Base-by-base conservation (phyloP, 2,797 vertebrate species). In the Pangasius krempfi region DNA sequence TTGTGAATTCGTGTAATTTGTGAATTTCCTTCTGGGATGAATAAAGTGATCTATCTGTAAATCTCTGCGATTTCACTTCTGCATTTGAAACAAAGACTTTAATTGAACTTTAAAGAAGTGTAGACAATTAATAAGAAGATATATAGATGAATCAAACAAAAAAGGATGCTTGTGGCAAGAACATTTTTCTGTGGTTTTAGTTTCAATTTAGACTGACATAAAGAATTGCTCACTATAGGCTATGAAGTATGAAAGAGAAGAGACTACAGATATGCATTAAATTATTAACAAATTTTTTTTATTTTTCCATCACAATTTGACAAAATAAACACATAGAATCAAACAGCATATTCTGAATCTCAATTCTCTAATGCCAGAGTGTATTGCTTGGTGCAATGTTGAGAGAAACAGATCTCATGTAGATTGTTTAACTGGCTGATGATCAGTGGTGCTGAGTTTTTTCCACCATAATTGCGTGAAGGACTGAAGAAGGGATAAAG, bases 401-500 rank as follows among this genome's bases (percentile, higher is more conserved):
- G 73, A 27, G 20, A 44, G 4, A 75, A 75, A 44, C 4, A 47
- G 27, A 56, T 10, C 50, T 80, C 20, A 80, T 22, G 78, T 50
- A 14, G 25, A 50, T 50, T 76, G 47, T 78, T n/a, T 14, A 78
- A 78, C 27, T 30, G 75, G 44, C 22, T 78, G 73, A 76, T 50
- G 73, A 76, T 76, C 12, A 76, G 73, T 27, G 73, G 73, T 75
- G 72, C 72, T 75, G 72, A 75, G 72, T 75, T 75, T 75, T 75
- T 75, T 5, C 22, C 72, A 47, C 10, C 1, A 50, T 14, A 6
- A 27, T 47, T 75, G 4, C 1, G 1, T 50, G 73, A 50, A n/a
- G 91, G 91, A 27, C 88, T 86, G 81, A 93, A 85, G 68, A 62
- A 86, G 5, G 92, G 92, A 70, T 70, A 58, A 40, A 93, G 87